phyloP scores from a whole-genome alignment of 2,797 vertebrate species.

The Trichosurus vulpecula region DNA sequence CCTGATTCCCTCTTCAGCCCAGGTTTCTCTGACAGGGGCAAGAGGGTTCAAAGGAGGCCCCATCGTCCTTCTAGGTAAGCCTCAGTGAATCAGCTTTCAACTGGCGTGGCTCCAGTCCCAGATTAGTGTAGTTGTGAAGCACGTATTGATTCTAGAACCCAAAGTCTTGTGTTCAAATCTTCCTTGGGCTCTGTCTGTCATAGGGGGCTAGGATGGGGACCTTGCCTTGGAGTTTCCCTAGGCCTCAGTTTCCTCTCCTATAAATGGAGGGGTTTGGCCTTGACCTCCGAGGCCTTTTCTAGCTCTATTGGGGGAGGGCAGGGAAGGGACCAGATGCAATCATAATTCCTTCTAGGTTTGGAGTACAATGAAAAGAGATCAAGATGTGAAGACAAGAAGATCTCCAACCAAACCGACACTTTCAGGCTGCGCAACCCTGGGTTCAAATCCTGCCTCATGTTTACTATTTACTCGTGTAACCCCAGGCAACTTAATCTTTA shows the following conservation, averaged over 20 bases:
- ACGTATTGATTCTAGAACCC: neutral
- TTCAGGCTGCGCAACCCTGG: neutral
- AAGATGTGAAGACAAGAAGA: neutral
- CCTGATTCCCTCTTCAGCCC: neutral
- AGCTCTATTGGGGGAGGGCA: accelerated
- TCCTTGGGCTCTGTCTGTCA: neutral
- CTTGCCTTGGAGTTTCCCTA: neutral
- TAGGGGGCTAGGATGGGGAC: neutral
- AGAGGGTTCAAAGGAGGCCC: neutral
- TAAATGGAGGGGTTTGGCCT: neutral
- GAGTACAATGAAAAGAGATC: neutral
- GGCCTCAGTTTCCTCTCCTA: neutral
- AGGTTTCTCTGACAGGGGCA: neutral
- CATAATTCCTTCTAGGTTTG: neutral
- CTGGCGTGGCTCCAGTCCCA: too few relatives aligned
- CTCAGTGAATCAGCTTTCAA: neutral
- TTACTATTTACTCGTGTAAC: neutral
- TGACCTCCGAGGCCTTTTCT: neutral
- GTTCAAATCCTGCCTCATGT: neutral
- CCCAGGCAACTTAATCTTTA: neutral
- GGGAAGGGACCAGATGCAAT: neutral
- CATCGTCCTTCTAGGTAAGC: neutral
- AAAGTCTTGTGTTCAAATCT: neutral
- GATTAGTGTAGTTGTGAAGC: neutral
- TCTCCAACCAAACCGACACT: neutral